Base-by-base conservation (phyloP, 2,797 vertebrate genomes). In the Eospalax fontanierii region DNA sequence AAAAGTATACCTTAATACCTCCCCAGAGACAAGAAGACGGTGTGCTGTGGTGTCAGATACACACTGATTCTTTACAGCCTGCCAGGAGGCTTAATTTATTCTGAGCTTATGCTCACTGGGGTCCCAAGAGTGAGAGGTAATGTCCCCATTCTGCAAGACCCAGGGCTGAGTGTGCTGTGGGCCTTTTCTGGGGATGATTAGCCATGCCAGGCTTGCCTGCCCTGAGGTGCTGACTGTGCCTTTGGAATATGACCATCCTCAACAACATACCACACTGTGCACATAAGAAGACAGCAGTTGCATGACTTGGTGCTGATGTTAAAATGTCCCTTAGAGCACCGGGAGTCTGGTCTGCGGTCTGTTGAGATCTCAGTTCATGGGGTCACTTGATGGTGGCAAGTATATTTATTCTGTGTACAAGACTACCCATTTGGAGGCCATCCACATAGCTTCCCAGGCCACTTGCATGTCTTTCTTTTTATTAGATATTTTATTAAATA, bases 11-110 rank as follows among this genome's bases (percentile, higher is more conserved):
- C 68, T 75, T 73, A 10, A 28, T 57, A 21, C 68, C 30, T 85
- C 94, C 82, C 90, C 40, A 38, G 90, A 81, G 92, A 78, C 46
- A 70, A 59, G 30, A 86, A 68, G 92, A 78, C 66, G 65, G 74
- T 35, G 11, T 88, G 87, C 50, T 0, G 46, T 33, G 63, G 79
- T 50, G 70, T 82, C 80, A 91, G 87, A 40, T 54, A n/a, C 19
- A 80, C 7, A 1, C 68, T 24, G 0, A 26, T 81, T 78, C 12
- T 40, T 76, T 57, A 59, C 19, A 6, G 2, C 63, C 28, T 81
- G 78, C 81, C 33, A n/a, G 70, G 68, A 87, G 65, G 82, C 54
- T n/a, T 84, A 2, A 12, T 80, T 81, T 40, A 10, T 57, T 40
- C 38, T 2, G 12, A 0, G 54, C 80, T 50, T 3, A 0, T 28